Evolutionary conservation across 53 echinoderm and acorn worm genomes (phyloP).

Genomic region (Antedon mediterranea): DNA sequence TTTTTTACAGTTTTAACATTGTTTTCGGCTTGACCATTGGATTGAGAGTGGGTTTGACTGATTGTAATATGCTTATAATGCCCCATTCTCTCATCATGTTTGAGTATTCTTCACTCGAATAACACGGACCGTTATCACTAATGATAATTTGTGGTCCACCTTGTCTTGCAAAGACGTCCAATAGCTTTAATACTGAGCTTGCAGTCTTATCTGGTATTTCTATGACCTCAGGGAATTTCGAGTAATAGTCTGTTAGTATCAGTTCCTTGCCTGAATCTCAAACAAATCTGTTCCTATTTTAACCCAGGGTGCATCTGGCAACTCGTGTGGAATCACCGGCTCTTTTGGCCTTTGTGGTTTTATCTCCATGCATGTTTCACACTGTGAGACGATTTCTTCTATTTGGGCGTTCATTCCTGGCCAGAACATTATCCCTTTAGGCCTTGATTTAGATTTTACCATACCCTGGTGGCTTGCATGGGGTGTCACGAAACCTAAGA

Average conservation of each 20-base stretch:
- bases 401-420: too few species aligned
- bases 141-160: slow-evolving; percentile 24
- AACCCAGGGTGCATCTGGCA: too few species aligned
- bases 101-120: neutral
- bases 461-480: too few species aligned
- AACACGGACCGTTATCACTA: slow-evolving; percentile 20
- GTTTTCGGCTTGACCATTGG: slow-evolving; percentile 5
- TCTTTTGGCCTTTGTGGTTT: too few species aligned
- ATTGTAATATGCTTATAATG: neutral
- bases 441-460: too few species aligned
- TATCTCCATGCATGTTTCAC: too few species aligned
- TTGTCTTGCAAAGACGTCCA: slow-evolving; percentile 27
- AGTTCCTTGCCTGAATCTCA: slow-evolving; percentile 5
- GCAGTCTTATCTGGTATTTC: slow-evolving; percentile 21
- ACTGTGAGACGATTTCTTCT: too few species aligned
- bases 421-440: too few species aligned
- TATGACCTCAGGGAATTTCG: slow-evolving; percentile 11
- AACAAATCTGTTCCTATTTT: slow-evolving; percentile 18
- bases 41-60: neutral
- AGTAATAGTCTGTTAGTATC: slow-evolving; percentile 15
- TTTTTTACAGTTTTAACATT: slow-evolving; percentile 3
- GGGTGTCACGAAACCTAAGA: too few species aligned
- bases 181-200: slow-evolving; percentile 17
- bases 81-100: neutral
- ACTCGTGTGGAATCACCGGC: too few species aligned